Conservation (phyloP, 2,113 vertebrate genomes). For the Synodontis membranacea region DNA sequence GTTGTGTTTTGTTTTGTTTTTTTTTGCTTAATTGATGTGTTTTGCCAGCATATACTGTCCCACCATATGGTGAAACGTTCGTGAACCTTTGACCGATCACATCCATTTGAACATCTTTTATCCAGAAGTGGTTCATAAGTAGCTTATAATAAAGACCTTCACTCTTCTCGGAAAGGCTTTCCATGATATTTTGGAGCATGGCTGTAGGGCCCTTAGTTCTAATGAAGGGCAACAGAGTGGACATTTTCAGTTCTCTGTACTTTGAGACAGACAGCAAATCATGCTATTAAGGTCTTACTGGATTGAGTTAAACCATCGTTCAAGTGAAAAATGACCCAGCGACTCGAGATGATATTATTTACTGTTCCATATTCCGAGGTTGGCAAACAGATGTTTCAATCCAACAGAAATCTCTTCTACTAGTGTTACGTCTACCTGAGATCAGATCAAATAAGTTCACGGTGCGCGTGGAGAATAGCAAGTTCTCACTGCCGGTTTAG, state of each 20-base stretch:
- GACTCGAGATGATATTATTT: not conserved
- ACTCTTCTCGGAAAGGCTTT: not conserved
- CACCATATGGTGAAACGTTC: not conserved
- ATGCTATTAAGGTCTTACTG: not conserved
- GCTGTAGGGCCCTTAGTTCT: not conserved
- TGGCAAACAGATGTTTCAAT: conserved; percentile 27
- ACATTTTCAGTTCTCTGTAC: not conserved
- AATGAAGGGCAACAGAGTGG: not conserved
- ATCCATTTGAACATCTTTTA: not conserved
- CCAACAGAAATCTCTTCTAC: conserved; percentile 4
- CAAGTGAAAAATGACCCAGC: not conserved
- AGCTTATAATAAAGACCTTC: too few species aligned
- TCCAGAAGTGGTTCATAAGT: not conserved
- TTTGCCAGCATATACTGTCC: not conserved
- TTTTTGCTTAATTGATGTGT: not conserved
- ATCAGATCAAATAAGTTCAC: conserved; percentile 13
- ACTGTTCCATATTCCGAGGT: not conserved
- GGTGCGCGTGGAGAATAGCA: not conserved
- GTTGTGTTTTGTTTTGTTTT: too few species aligned
- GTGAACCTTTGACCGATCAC: not conserved
- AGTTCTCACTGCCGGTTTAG: conserved; percentile 26
- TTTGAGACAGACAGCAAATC: too few species aligned
- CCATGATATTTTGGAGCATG: not conserved
- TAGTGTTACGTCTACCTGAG: conserved; percentile 11
- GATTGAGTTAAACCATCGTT: not conserved